Evolutionary conservation across 2,888 invertebrate species (phyloP).

Genomic region (Pediacus dermestoides): DNA sequence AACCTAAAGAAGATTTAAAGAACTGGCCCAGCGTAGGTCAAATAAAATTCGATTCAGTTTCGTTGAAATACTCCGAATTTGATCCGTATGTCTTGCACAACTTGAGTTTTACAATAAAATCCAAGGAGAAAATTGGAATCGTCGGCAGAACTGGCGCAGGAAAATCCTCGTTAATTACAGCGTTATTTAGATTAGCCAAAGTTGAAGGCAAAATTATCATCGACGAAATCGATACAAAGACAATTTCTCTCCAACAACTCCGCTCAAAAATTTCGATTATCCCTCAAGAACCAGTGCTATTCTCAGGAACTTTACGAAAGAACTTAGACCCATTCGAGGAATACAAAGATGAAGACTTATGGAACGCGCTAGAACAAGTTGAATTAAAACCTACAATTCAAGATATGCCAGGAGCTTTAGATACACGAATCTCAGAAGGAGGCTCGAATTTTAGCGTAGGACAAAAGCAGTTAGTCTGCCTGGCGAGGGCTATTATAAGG

Average conservation of each 20-base stretch:
- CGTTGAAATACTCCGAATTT: no score
- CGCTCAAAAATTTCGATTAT: constrained; percentile 78
- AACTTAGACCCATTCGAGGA: constrained; percentile 41
- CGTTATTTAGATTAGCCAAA: constrained; percentile 77
- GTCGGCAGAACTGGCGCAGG: constrained; percentile 84
- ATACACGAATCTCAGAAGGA: constrained; percentile 61
- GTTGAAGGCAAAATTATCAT: constrained; percentile 76
- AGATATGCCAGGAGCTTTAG: constrained; percentile 64
- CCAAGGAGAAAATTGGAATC: no score
- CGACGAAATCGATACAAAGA: constrained; percentile 69
- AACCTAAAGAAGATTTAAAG: no score
- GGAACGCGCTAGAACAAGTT: constrained; percentile 47
- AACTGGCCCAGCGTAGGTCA: no score
- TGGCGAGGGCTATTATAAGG: constrained; percentile 77
- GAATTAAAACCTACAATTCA: constrained; percentile 50
- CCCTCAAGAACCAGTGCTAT: constrained; percentile 82
- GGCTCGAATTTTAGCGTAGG: constrained; percentile 82
- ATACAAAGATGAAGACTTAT: constrained; percentile 34
- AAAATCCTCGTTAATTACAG: constrained; percentile 72
- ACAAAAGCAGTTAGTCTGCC: constrained; percentile 78
- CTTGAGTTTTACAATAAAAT: no score
- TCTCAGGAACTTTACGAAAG: constrained; percentile 63
- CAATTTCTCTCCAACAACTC: constrained; percentile 70
- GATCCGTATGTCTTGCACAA: no score
- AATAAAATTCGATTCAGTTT: no score